A percentile compares a stretch with the other conserved stretches of the same genome.
phyloP scores from a whole-genome alignment of 2,113 vertebrate genomes.

The Zosterops hypoxanthus region DNA sequence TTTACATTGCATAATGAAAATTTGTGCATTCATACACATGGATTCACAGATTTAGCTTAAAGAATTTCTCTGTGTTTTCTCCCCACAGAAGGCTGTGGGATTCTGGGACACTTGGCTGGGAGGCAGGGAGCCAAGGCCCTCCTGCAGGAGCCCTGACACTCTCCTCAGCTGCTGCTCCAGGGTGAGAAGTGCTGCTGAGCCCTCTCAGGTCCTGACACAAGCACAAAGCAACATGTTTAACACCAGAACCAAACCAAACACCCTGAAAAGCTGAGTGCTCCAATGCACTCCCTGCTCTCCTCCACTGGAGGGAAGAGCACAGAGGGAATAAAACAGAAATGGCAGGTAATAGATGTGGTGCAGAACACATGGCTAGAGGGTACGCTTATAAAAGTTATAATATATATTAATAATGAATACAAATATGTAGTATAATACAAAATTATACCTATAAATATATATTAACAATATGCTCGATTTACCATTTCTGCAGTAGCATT shows the following conservation, averaged over 20 bases:
- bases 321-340: background rate
- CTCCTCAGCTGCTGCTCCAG: background rate
- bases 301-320: background rate
- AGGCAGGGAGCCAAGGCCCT: background rate
- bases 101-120: background rate
- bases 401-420: background rate
- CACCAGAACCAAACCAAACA: background rate
- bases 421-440: background rate
- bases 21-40: fast-evolving
- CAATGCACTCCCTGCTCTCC: background rate
- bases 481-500: background rate
- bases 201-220: background rate
- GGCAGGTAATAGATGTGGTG: background rate
- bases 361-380: background rate
- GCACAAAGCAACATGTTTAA: background rate
- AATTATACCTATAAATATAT: background rate
- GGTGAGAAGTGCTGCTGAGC: background rate
- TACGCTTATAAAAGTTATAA: background rate
- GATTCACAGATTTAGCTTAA: background rate
- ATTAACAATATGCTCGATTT: background rate
- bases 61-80: background rate
- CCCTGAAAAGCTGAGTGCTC: background rate
- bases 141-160: fast-evolving
- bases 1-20: background rate
- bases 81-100: background rate